Evolutionary conservation across 53 echinoderm and acorn worm genomes (phyloP).

Genomic region (Zoroaster sp.): DNA sequence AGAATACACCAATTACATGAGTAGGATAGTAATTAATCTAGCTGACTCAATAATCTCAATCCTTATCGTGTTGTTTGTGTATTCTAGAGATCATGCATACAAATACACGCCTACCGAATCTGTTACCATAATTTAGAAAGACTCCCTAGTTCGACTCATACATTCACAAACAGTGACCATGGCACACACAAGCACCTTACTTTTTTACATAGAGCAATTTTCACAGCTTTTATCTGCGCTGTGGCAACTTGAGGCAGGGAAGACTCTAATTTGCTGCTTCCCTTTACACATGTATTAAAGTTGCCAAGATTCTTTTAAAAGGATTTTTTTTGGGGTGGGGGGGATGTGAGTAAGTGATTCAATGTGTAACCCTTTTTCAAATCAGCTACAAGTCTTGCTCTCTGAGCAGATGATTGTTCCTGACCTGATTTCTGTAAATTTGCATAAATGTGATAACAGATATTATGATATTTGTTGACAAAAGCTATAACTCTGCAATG

Average conservation of each 20-base stretch:
- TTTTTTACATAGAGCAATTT: too few relatives aligned
- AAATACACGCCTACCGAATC: background rate
- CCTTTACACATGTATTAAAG: too few relatives aligned
- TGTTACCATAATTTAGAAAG: background rate
- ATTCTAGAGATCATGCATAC: background rate
- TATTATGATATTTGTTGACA: too few relatives aligned
- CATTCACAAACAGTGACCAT: background rate
- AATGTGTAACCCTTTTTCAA: too few relatives aligned
- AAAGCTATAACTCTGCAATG: too few relatives aligned
- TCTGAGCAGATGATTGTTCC: too few relatives aligned
- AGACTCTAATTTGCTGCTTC: background rate
- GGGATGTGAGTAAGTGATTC: background rate
- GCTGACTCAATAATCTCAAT: conserved; percentile 12
- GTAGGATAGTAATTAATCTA: background rate
- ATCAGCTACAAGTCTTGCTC: too few relatives aligned
- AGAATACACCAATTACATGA: background rate
- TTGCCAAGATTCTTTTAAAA: background rate
- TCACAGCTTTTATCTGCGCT: too few relatives aligned
- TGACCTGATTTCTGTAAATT: too few relatives aligned
- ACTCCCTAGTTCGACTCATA: background rate
- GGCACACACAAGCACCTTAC: background rate
- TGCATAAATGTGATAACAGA: too few relatives aligned
- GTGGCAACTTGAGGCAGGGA: too few relatives aligned
- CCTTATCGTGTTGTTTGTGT: conserved; percentile 32
- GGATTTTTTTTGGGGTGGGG: background rate